Base-by-base conservation (phyloP, 2,888 invertebrate genomes). In the Diaphora mendica region DNA sequence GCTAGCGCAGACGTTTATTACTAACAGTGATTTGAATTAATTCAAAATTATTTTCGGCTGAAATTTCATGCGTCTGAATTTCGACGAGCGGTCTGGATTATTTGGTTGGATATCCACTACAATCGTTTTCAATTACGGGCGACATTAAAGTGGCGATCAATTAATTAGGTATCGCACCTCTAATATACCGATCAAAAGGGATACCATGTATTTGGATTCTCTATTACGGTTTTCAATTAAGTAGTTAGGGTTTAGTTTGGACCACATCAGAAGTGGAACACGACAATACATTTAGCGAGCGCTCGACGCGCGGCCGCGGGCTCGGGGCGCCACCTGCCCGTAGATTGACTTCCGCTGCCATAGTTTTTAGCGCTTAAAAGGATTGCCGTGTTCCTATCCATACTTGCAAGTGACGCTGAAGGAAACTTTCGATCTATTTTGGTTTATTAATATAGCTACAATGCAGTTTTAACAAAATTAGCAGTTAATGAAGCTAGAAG, bases 221-320 rank as follows among this genome's bases (percentile, higher is more conserved):
- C 90, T 92, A 93, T 93, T 92, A 94, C 91, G 92, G 92, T 92
- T 93, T 93, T 94, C 95, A 93, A 94, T 95, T 94, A 93, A 95
- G 91, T 93, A 93, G 94, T 94, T 94, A 91, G 90, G 91, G 91
- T 90, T 91, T 92, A 92, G 92, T 93, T 93, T 90, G 81, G 90
- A 92, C 91, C 91, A 91, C 92, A 92, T 88, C 89, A 90, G 91
- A 87, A 86, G 89, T 87, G 90, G 86, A 89, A 95, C 95, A 95
- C 91, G 94, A 94, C 93, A 93, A 95, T 95, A 94, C 94, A 89
- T 94, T 95, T 95, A 94, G 89, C 87, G 85, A 80, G 82, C 80
- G 81, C 84, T 83, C 81, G 75, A 79, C 76, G 79, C 86, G 86
- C 85, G 87, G 89, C 85, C 79, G 80, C 83, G 84, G 87, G 88